Evolutionary conservation across 2,888 invertebrate genomes (phyloP), one percentile per base, ranked within the genome.

Genomic region (Drosophila gaucha): DNA sequence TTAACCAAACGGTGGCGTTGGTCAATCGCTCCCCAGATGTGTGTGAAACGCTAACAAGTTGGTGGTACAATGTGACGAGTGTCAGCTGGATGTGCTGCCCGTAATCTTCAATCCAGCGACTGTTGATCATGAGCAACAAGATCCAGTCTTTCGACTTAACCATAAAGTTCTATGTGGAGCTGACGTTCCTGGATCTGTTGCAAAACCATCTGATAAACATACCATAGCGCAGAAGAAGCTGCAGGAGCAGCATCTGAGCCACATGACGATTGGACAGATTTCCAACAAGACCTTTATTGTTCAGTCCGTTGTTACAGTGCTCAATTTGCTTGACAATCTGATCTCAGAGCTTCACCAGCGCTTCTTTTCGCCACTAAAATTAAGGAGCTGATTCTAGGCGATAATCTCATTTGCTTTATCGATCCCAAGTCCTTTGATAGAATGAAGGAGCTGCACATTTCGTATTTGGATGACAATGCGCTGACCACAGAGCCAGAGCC

Each of bases 101-200:
- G 97, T 97, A 86, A 96, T 97, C 0, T 93, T 98, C 71, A 98
- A 98, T 93, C 98, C 96, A 96, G 90, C 94, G 97, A 46, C 94
- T 97, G 86, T 95, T 96, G 78, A 94, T 97, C 71, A 94, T 95
- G 85, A 96, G 95, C 91, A 97, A 97, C 91, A 95, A 95, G 87
- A 97, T 97, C 89, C 96, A 96, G 90, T 96, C 96, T 10, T 96
- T 97, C 71, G 97, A 97, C 91, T 96, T 96, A 55, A 96, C 96
- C 9, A 96, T 97, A 92, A 96, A 96, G 90, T 97, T 97, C 92
- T 97, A 97, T 92, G 95, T 95, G 1, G 96, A 96, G 79, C 93
- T 97, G 36, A 95, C 95, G 74, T 96, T 96, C 90, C 94, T 97
- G 56, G 97, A 97, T 91, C 93, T 97, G 26, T 96, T 96, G 31